Conservation (phyloP, 2,888 invertebrate species). For the Drosophila algonquin region DNA sequence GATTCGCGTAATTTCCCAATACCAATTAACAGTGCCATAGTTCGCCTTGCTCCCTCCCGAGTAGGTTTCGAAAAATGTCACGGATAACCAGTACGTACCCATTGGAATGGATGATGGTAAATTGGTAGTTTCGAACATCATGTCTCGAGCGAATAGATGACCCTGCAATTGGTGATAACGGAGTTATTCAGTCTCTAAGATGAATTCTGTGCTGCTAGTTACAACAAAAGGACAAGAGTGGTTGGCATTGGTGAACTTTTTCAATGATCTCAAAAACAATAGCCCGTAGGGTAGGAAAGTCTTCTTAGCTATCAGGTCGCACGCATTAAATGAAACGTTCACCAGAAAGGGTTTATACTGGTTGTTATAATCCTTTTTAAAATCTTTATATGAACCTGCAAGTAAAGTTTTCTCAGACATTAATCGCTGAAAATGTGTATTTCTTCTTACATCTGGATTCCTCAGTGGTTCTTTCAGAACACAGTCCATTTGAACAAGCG, state of each 20-base stretch:
- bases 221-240: constrained; percentile 41
- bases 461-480: constrained; percentile 2
- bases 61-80: background rate
- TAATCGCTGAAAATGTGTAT: background rate
- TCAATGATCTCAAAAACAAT: background rate
- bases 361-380: constrained; percentile 46
- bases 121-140: background rate
- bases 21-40: background rate
- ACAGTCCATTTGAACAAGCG: constrained; percentile 21
- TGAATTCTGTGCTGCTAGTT: background rate
- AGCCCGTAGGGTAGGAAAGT: constrained; percentile 42
- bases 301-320: constrained; percentile 35
- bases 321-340: constrained; percentile 38
- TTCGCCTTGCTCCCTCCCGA: background rate
- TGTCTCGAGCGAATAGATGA: background rate
- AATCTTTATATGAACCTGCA: background rate
- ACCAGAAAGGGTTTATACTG: constrained; percentile 50
- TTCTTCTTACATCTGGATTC: background rate
- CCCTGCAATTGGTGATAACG: background rate
- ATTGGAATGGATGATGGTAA: background rate
- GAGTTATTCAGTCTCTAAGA: background rate
- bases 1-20: background rate
- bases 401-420: background rate
- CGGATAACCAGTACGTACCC: background rate
- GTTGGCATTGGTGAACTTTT: constrained; percentile 37